Base-by-base conservation (phyloP, 2,797 vertebrate genomes). In the Channa striata region DNA sequence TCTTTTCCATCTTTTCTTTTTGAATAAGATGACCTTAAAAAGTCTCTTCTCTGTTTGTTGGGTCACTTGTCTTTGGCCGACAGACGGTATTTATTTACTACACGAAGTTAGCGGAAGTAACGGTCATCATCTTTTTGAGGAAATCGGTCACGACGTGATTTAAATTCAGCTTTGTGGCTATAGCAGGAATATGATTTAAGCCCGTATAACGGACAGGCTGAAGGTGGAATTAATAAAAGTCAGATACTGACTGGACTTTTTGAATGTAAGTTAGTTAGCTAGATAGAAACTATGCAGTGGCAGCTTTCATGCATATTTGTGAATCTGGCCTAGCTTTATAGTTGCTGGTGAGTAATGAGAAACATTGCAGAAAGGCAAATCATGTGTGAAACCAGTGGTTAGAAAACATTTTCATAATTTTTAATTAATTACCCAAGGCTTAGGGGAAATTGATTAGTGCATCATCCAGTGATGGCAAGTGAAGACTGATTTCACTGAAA, bases 21-120 rank as follows among this genome's bases (percentile, higher is more conserved):
- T n/a, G n/a, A n/a, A n/a, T n/a, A n/a, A n/a, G n/a, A n/a, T n/a
- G n/a, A n/a, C n/a, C 8, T 36, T 6, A 13, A 46, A 10, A 9
- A 34, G n/a, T 8, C 21, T 48, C 16, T 0, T 4, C 17, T 56
- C 11, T 33, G 43, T 77, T 66, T 12, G n/a, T 11, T 54, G 2
- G 30, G 7, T 51, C 39, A 16, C 25, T 58, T 42, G 17, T 72
- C n/a, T 47, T 13, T 12, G 17, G 64, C 21, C 65, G 48, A 46
- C 66, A 11, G 49, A 3, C 39, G 66, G 37, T 33, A 1, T 33
- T 66, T 73, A 1, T 33, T 66, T 73, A 59, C 23, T 16, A 30
- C n/a, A 9, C 20, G 43, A 52, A 50, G 59, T 47, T 49, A 65
- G 54, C 71, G 78, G 78, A 86, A 85, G 84, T 83, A 64, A 68